Base-by-base conservation (phyloP, 2,888 invertebrate genomes). In the Agrotis segetum region DNA sequence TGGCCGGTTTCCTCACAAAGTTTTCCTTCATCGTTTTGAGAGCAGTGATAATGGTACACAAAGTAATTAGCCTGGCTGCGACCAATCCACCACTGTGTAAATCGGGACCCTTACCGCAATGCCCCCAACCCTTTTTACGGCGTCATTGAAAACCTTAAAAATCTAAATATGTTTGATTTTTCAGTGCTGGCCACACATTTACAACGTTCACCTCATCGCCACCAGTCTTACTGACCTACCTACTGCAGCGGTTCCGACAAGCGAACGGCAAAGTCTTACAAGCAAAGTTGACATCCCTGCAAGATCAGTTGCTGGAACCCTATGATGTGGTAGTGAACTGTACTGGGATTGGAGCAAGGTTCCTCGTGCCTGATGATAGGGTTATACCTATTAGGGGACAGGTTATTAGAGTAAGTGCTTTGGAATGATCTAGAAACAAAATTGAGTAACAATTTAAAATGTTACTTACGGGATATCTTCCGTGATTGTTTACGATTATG, bases 321-420 rank as follows among this genome's bases (percentile, higher is more conserved):
- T 97, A 94, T 85, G 97, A 98, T 88, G 95, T 98, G 0, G 94
- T 99, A n/a, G 96, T 99, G 56, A 98, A 99, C 90, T 99, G 98
- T 84, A 96, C 97, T 1, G 99, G 98, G 2, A 87, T 98, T 0
- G 97, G 97, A 1, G 97, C 98, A 0, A 94, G 95, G 80, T 79
- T 94, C 13, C 90, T 98, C 0, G 96, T 97, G 0, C 94, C 96
- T 0, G 98, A 99, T 94, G 82, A 90, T 0, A 88, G 89, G 49
- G 94, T 98, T 61, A 92, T 93, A 67, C 97, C 98, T 2, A 97
- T 98, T 60, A 96, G 99, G 80, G 98, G 98, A 9, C 98, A 98
- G 93, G 96, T 98, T 49, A 89, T 96, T 1, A 96, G 97, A 89
- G 98, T 97, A 91, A 89, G 87, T 56, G 16, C n/a, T 68, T 44